These are phyloP conservation scores for Rutpela maculata DNA, from an alignment of 2,888 invertebrate species.

Conservation along the genomic window DNA sequence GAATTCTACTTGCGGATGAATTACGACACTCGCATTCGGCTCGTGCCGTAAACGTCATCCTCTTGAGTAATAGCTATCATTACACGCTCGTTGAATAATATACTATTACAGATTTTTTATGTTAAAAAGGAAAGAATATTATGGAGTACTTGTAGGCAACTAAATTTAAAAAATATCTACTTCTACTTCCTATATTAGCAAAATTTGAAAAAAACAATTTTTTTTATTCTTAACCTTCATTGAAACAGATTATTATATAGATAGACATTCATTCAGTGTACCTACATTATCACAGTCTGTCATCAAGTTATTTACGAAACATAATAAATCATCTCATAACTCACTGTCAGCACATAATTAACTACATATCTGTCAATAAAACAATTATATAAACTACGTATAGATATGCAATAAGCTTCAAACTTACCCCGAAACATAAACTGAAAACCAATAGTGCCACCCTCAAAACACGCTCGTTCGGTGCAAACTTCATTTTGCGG, in stretches of 20 bases:
- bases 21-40: too few relatives aligned
- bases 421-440: conserved; percentile 64
- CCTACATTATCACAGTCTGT: neutral
- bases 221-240: neutral
- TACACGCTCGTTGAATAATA: too few relatives aligned
- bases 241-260: neutral
- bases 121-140: too few relatives aligned
- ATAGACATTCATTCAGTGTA: neutral
- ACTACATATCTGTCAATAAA: neutral
- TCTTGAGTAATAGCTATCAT: too few relatives aligned
- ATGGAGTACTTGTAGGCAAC: too few relatives aligned
- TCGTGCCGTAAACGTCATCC: too few relatives aligned
- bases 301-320: neutral
- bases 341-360: neutral
- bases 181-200: too few relatives aligned
- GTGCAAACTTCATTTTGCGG: conserved; percentile 58
- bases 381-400: neutral
- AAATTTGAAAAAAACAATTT: neutral
- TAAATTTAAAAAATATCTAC: too few relatives aligned
- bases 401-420: neutral
- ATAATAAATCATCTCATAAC: neutral
- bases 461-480: conserved; percentile 60
- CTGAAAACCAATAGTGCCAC: conserved; percentile 62
- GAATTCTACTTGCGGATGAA: too few relatives aligned
- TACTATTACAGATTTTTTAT: too few relatives aligned